These are phyloP conservation scores for Tachyglossus aculeatus DNA, from an alignment of 2,797 vertebrate genomes.

Conservation along the genomic window DNA sequence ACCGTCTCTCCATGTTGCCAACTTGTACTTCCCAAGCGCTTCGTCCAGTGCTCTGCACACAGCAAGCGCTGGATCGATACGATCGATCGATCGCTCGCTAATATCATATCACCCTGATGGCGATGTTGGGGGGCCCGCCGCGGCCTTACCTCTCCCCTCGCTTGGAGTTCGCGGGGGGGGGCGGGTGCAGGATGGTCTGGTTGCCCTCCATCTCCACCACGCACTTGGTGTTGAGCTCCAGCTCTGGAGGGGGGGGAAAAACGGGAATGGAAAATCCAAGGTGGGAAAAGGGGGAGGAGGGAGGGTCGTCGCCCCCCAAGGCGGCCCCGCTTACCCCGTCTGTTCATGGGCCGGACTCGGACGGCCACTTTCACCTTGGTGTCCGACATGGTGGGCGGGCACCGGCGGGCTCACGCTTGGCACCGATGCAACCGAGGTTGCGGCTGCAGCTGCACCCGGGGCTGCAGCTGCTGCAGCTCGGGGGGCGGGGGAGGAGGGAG, in stretches of 20 bases:
- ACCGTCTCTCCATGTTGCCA: too few species aligned
- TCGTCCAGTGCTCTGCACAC: too few species aligned
- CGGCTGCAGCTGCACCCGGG: constrained; percentile 40
- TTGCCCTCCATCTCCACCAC: constrained; percentile 98
- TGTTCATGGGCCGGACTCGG: constrained; percentile 96
- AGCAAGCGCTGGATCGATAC: too few species aligned
- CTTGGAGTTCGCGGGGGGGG: constrained; percentile 85
- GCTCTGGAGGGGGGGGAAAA: constrained; percentile 78
- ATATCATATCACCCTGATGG: too few species aligned
- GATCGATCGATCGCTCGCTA: too few species aligned
- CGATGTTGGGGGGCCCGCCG: too few species aligned
- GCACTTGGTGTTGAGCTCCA: constrained; percentile 96
- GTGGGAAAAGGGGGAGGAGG: not conserved
- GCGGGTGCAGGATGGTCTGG: constrained; percentile 92
- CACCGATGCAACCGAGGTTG: not conserved
- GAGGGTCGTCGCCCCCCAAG: too few species aligned
- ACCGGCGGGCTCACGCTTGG: not conserved
- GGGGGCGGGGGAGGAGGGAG: constrained; percentile 44
- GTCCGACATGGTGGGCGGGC: constrained; percentile 85
- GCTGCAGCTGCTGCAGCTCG: constrained; percentile 61
- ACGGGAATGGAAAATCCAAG: not conserved
- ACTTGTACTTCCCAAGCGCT: too few species aligned
- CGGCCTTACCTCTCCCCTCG: constrained; percentile 90
- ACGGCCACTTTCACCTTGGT: constrained; percentile 98
- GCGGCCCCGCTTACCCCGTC: constrained; percentile 84